Evolutionary conservation across 2,888 invertebrate species (phyloP).

Genomic region (Caenorhabditis uteleia): DNA sequence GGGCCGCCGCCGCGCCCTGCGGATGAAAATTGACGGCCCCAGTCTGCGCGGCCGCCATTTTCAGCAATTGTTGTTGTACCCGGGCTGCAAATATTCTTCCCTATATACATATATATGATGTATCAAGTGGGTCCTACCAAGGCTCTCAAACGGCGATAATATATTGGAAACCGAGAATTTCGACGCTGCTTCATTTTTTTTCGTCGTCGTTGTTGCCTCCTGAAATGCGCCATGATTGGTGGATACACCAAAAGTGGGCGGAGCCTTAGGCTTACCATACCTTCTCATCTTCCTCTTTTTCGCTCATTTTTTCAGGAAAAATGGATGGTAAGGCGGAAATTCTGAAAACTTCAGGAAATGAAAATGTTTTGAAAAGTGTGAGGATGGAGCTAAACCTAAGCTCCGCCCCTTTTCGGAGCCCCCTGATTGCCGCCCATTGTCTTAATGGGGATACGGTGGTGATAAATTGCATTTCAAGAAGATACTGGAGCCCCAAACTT

Average conservation of each 20-base stretch:
- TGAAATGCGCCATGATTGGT: too few relatives aligned
- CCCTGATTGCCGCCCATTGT: too few relatives aligned
- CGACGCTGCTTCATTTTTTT: constrained; percentile 5
- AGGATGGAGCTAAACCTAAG: constrained; percentile 6
- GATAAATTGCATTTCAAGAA: too few relatives aligned
- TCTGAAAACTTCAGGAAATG: neutral
- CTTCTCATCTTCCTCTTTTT: constrained; percentile 2
- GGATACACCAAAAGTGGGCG: too few relatives aligned
- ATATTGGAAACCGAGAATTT: constrained; percentile 42
- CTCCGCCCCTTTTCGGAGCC: too few relatives aligned
- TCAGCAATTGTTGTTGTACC: constrained; percentile 53
- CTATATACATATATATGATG: neutral
- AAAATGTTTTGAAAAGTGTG: neutral
- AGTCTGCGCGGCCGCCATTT: constrained; percentile 49
- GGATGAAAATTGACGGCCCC: constrained; percentile 10
- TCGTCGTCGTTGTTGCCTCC: constrained; percentile 6
- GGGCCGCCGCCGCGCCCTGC: constrained; percentile 9
- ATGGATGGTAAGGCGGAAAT: neutral
- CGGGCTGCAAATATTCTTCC: constrained; percentile 32
- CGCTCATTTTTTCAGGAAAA: neutral
- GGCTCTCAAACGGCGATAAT: constrained; percentile 38
- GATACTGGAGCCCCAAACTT: too few relatives aligned
- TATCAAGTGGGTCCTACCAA: constrained; percentile 25
- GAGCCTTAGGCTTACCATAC: too few relatives aligned
- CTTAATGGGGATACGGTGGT: too few relatives aligned